Base-by-base conservation (phyloP, 2,888 invertebrate species). In the Oasisia sp. region DNA sequence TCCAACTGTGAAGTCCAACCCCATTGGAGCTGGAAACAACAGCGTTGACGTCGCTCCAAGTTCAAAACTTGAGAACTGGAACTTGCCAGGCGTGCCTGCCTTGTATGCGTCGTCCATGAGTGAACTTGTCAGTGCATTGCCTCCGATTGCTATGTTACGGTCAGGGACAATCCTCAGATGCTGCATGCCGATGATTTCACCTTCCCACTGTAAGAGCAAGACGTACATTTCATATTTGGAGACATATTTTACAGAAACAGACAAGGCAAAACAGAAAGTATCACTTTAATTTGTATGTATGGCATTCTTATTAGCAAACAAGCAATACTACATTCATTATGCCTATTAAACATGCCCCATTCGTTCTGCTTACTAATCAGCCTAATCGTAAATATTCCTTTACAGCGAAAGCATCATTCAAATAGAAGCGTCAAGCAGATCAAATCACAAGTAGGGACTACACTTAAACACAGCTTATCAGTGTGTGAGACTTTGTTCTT, bases 131-230 rank as follows among this genome's bases (percentile, higher is more conserved):
- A 94, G 94, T 0, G 95, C 95, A 19, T 92, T 91, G 32, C 89
- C 92, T 12, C 95, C 94, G 27, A 95, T 94, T 89, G 89, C 92
- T 44, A 94, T 94, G 5, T 94, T 93, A 32, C 95, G 91, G 14
- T 94, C 95, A 5, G 95, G 95, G 0, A 95, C 94, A 89, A 95
- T 95, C 38, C 95, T 94, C 92, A 95, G 91, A 91, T 95, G 94
- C 7, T 94, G 93, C 0, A 95, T 94, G 74, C 94, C 94, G 32
- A 95, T 94, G 50, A 95, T 93, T 92, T 95, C 95, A 32, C 95
- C 94, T 92, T 94, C 93, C 32, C 44, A 90, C 44, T 38, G 11
- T 27, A 74, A 27, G 74, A 50, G 38, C 38, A 50, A 50, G 50
- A 50, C 9, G 14, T 50, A 4, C 50, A 50, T 8, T 50, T 14